Evolutionary conservation across 2,797 vertebrate species (phyloP), one percentile per base, ranked within the genome.

Genomic region (Dendrocincla fuliginosa): DNA sequence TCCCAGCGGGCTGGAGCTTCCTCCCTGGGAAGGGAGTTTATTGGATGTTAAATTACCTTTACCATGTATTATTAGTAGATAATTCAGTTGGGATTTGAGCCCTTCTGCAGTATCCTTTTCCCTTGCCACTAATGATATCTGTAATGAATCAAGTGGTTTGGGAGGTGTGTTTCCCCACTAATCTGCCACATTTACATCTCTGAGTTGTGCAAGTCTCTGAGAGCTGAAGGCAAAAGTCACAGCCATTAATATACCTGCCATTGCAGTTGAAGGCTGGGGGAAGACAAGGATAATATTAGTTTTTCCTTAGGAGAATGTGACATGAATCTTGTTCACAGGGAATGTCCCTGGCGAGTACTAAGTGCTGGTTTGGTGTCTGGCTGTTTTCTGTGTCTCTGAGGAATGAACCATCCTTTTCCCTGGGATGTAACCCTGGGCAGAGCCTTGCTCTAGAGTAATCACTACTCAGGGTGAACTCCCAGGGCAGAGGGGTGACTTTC

Each of bases 181-280:
- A 14, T 56, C 44, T 57, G 18, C 27, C 10, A 0, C 20, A 2
- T 63, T 79, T 37, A 13, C 8, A 20, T 59, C n/a, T 39, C 16
- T 9, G 46, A 10, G 19, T 53, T n/a, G 15, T 84, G 61, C 5
- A 6, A 3, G 18, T 39, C 20, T 67, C 53, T 23, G 60, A 37
- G 56, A 9, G 16, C 46, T 84, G 61, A 39, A 30, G 42, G 42
- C 25, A 41, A 32, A 84, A 64, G 32, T 17, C 25, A 6, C 1
- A 1, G 22, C 32, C 0, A 1, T 27, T 41, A 25, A 19, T 16
- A 23, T 19, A 8, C n/a, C 3, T 2, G 46, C 11, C 14, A 81
- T 49, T 28, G 46, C 52, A 64, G 50, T 5, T 23, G 76, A 55
- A 41, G 52, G 35, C 60, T 57, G 61, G 22, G 28, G 13, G 55